Conservation (phyloP, 2,888 invertebrate species). For the Tetheella fluctuosa region DNA sequence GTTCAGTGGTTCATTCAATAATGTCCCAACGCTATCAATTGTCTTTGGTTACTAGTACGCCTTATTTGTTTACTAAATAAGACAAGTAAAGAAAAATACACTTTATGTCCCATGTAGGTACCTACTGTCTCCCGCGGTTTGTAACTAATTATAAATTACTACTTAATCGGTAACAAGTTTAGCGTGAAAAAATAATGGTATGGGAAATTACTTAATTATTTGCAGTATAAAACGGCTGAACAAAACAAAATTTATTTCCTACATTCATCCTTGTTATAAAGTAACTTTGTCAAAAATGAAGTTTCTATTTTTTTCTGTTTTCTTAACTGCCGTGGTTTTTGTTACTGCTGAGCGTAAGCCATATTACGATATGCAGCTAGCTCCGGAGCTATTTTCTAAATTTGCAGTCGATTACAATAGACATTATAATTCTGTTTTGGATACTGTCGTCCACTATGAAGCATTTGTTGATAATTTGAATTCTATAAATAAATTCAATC, state of each 20-base stretch:
- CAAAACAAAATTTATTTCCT: neutral
- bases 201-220: neutral
- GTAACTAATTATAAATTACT: neutral
- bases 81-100: too few species aligned
- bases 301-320: neutral
- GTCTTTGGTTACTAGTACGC: too few species aligned
- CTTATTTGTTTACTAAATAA: too few species aligned
- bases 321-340: neutral
- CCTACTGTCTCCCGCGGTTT: too few species aligned
- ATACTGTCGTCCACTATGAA: slow-evolving; percentile 30
- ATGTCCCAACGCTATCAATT: too few species aligned
- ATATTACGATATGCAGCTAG: slow-evolving; percentile 8
- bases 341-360: neutral
- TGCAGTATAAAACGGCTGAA: neutral
- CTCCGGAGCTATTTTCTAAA: slow-evolving; percentile 12
- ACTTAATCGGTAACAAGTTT: neutral
- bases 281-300: neutral
- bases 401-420: slow-evolving; percentile 15
- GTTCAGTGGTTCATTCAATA: too few species aligned
- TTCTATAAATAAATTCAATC: slow-evolving; percentile 43
- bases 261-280: neutral
- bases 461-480: slow-evolving; percentile 44
- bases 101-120: too few species aligned
- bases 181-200: neutral
- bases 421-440: slow-evolving; percentile 15